Conservation (phyloP, 1,140 invertebrate species). For the Atta texana region DNA sequence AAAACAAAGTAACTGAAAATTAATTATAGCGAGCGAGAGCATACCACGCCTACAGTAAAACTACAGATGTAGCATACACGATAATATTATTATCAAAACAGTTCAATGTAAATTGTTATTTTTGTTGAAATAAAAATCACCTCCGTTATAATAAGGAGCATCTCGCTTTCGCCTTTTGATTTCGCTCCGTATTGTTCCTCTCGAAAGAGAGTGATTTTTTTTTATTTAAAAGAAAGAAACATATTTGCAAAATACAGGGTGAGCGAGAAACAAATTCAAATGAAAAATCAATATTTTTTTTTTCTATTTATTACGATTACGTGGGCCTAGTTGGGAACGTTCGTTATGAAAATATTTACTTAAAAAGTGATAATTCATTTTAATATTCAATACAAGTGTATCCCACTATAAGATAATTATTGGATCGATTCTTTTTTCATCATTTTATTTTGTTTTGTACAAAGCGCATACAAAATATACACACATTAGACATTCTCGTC, state of each 20-base stretch:
- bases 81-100: slow-evolving; percentile 86
- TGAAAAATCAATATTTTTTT: background rate
- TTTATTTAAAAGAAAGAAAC: background rate
- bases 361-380: background rate
- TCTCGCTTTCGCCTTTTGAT: slow-evolving; percentile 37
- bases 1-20: slow-evolving; percentile 78
- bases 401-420: background rate
- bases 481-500: slow-evolving; percentile 29
- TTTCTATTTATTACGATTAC: background rate
- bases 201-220: background rate
- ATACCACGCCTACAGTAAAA: slow-evolving; percentile 85
- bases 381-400: background rate
- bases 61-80: slow-evolving; percentile 84
- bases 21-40: slow-evolving; percentile 83
- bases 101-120: slow-evolving; percentile 87
- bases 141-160: slow-evolving; percentile 83
- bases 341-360: background rate
- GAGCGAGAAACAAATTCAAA: slow-evolving; percentile 10
- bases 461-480: slow-evolving; percentile 64
- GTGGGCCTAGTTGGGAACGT: background rate
- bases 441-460: slow-evolving; percentile 66
- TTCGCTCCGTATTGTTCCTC: background rate
- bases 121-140: slow-evolving; percentile 87
- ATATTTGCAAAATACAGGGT: background rate
- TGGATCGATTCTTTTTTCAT: slow-evolving; percentile 18